Evolutionary conservation across 2,797 vertebrate genomes (phyloP).

Genomic region (Psittacula derbiana): DNA sequence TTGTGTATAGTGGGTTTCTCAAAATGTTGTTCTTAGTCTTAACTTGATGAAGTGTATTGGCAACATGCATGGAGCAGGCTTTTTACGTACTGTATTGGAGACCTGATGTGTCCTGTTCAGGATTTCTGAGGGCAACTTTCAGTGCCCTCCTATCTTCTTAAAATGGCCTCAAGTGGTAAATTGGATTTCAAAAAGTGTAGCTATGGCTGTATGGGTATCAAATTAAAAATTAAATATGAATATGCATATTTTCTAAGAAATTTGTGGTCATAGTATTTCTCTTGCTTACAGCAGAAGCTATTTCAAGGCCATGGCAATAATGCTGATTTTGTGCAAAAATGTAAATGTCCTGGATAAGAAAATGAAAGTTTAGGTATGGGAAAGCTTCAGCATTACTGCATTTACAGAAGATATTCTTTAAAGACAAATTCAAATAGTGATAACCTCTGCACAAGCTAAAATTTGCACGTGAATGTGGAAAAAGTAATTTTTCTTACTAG

Average conservation of each 20-base stretch:
- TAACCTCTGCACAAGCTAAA: background rate
- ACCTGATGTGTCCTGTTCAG: background rate
- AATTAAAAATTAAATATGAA: background rate
- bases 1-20: slow-evolving; percentile 63
- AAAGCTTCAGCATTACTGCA: background rate
- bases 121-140: background rate
- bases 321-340: background rate
- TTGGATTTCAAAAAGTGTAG: background rate
- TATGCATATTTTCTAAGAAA: background rate
- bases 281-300: background rate
- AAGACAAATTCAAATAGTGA: background rate
- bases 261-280: background rate
- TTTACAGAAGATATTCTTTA: background rate
- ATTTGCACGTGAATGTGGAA: background rate
- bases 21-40: slow-evolving; percentile 55
- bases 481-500: background rate
- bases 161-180: background rate
- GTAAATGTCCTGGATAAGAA: background rate
- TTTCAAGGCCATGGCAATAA: background rate
- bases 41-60: slow-evolving; percentile 58
- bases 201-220: background rate
- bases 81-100: background rate
- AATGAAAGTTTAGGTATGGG: background rate
- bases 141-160: background rate
- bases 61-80: background rate